Evolutionary conservation across 2,797 vertebrate species (phyloP).

Genomic region (Centropyge bicolor): DNA sequence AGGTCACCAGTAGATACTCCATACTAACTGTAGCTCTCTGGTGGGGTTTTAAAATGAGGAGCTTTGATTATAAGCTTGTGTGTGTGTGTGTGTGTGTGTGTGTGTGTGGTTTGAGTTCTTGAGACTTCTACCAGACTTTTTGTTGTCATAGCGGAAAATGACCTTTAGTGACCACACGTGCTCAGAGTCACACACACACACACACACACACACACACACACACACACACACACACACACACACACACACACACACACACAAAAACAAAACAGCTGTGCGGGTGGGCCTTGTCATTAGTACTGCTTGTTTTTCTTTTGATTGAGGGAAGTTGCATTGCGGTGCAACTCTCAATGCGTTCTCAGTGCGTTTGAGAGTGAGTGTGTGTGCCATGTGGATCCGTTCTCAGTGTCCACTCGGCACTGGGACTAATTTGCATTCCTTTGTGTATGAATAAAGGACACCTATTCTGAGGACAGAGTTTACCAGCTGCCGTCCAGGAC

Average conservation of each 20-base stretch:
- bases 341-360: conserved; percentile 85
- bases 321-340: conserved; percentile 83
- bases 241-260: conserved; percentile 48
- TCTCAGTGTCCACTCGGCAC: conserved; percentile 97
- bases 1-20: conserved; percentile 44
- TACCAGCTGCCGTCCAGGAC: conserved; percentile 99
- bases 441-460: conserved; percentile 97
- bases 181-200: conserved; percentile 29
- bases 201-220: not conserved
- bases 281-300: conserved; percentile 79
- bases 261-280: conserved; percentile 77
- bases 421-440: conserved; percentile 99
- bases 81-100: conserved; percentile 28
- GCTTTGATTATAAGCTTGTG: conserved; percentile 40
- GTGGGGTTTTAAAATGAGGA: conserved; percentile 46
- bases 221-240: conserved; percentile 22
- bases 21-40: conserved; percentile 37
- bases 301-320: conserved; percentile 84
- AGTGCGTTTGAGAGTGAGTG: conserved; percentile 79
- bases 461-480: conserved; percentile 95
- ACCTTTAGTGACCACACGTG: conserved; percentile 57
- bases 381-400: conserved; percentile 96
- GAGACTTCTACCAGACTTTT: conserved; percentile 55
- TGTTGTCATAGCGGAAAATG: conserved; percentile 43
- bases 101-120: conserved; percentile 47